These are phyloP conservation scores for Epinephelus malabaricus DNA, from an alignment of 2,797 vertebrate genomes.

Conservation along the genomic window DNA sequence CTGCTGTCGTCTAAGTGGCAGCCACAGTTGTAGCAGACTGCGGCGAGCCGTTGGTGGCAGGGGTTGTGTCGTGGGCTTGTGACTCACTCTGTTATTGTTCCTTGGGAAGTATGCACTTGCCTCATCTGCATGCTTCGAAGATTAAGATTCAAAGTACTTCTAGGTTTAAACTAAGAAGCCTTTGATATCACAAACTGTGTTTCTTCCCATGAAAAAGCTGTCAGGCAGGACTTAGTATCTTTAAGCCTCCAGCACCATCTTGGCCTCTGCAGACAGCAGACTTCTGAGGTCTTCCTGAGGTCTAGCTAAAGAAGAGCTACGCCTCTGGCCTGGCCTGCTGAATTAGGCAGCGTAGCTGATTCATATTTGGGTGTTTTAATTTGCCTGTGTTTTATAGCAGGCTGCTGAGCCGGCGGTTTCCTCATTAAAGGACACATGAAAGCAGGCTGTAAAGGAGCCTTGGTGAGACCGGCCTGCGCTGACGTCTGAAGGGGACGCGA, in stretches of 20 bases:
- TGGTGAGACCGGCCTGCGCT: constrained; percentile 81
- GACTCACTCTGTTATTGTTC: constrained; percentile 77
- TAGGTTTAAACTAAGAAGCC: neutral
- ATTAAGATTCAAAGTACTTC: constrained; percentile 20
- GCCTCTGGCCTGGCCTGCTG: constrained; percentile 59
- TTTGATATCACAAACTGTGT: neutral
- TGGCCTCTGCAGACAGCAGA: constrained; percentile 59
- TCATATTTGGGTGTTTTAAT: constrained; percentile 89
- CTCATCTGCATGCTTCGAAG: constrained; percentile 50
- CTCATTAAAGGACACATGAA: constrained; percentile 90
- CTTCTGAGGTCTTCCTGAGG: constrained; percentile 64
- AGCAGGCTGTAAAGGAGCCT: constrained; percentile 85
- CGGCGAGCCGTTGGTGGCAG: constrained; percentile 72
- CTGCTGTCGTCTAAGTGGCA: constrained; percentile 80
- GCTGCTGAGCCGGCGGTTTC: constrained; percentile 86
- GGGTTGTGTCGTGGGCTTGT: constrained; percentile 73
- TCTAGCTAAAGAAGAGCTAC: constrained; percentile 55
- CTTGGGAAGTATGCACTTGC: constrained; percentile 71
- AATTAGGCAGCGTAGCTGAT: constrained; percentile 76
- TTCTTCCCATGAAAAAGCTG: neutral
- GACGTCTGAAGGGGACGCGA: constrained; percentile 84
- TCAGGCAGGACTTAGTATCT: constrained; percentile 17
- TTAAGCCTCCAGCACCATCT: neutral
- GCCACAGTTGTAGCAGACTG: constrained; percentile 78
- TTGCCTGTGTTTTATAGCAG: constrained; percentile 83